Evolutionary conservation across 2,113 vertebrate species (phyloP), one percentile per base, ranked within the genome.

Genomic region (Lepisosteus osseus): DNA sequence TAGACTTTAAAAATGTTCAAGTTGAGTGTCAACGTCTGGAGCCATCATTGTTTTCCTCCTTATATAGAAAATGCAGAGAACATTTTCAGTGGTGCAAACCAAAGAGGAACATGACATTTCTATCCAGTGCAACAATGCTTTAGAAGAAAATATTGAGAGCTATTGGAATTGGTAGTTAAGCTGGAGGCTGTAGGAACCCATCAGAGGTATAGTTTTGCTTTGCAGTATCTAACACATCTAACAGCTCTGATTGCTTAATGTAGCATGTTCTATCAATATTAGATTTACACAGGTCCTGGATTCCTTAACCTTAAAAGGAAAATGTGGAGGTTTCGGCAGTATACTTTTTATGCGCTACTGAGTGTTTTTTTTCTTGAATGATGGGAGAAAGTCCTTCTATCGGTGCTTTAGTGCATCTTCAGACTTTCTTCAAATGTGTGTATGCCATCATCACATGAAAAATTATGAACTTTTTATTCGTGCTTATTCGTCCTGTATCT

Each of bases 131-230:
- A 75, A 68, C 74, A 54, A 67, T 73, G 72, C 76, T 45, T 77
- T 61, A 65, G 51, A 51, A 51, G 47, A 51, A 9, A 41, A 65
- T 66, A 64, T 59, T 64, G 4, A 15, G 61, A 66, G 65, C 78
- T 44, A 61, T 69, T 67, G 72, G 61, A 8, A n/a, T 71, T 66
- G 45, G 71, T 72, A 62, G 13, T 29, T 29, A 12, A 55, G 51
- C 47, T 17, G 45, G 13, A 7, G 62, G 15, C 8, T 12, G 43
- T 65, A 72, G 70, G 6, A 41, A n/a, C 2, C 4, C 45, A 29
- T 40, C 62, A 44, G 63, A 73, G 29, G 29, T 62, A 0, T 68
- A 79, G 76, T 68, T 78, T 40, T 73, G 73, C 76, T 77, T 81
- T 1, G 41, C 61, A 2, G 55, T 72, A 56, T 13, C 67, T 40